Evolutionary conservation across 2,888 invertebrate species (phyloP).

Genomic region (Sarcophaga rosellei): DNA sequence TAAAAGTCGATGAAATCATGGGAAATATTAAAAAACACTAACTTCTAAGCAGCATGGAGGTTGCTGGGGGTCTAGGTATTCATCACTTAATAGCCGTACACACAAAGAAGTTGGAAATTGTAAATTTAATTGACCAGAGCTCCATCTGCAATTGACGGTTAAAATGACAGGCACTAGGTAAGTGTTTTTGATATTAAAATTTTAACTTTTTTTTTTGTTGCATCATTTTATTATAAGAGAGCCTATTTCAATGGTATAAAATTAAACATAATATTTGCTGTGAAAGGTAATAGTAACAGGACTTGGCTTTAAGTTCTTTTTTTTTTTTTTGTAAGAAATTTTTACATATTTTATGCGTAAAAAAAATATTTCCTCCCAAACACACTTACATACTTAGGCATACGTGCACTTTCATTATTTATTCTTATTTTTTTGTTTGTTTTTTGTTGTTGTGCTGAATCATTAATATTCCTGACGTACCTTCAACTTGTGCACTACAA

Average conservation of each 20-base stretch:
- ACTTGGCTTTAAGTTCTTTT: too few species aligned
- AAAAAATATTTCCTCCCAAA: background rate
- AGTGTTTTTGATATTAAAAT: background rate
- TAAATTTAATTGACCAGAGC: too few species aligned
- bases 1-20: too few species aligned
- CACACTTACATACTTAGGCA: background rate
- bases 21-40: too few species aligned
- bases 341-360: background rate
- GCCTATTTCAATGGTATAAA: background rate
- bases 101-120: too few species aligned
- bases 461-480: slow-evolving; percentile 51
- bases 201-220: background rate
- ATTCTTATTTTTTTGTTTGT: background rate
- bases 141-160: too few species aligned
- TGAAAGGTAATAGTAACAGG: too few species aligned
- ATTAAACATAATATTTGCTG: too few species aligned
- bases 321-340: background rate
- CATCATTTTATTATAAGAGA: background rate
- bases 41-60: too few species aligned
- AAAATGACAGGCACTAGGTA: too few species aligned
- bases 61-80: too few species aligned
- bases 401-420: background rate
- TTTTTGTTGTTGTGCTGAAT: background rate
- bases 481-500: slow-evolving; percentile 39
- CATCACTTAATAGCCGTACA: too few species aligned